Conservation (phyloP, 1,140 invertebrate species). For the Eriocheir sinensis region DNA sequence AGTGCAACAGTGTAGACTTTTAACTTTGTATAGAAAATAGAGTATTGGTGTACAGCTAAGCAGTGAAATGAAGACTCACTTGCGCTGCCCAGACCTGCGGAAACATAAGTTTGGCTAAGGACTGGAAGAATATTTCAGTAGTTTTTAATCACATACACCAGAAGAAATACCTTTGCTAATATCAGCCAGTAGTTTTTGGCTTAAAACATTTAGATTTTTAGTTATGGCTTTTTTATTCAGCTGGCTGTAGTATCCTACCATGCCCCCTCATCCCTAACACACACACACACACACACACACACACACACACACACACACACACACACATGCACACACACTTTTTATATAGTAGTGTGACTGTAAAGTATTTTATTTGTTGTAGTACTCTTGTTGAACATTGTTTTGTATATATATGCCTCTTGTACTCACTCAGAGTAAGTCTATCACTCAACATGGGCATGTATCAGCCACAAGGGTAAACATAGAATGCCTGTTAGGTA, state of each 20-base stretch:
- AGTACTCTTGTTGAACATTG: slow-evolving; percentile 71
- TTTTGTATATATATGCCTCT: slow-evolving; percentile 76
- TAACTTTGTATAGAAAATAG: slow-evolving; percentile 25
- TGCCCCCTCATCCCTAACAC: not conserved
- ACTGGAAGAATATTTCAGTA: not conserved
- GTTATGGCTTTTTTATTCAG: slow-evolving; percentile 54
- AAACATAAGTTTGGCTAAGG: not conserved
- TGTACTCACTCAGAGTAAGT: slow-evolving; percentile 54
- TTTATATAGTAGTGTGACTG: slow-evolving; percentile 57
- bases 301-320: slow-evolving; percentile 6
- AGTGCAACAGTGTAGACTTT: slow-evolving; percentile 5
- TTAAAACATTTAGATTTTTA: slow-evolving; percentile 58
- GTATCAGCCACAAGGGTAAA: slow-evolving; percentile 57
- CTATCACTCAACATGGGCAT: slow-evolving; percentile 30
- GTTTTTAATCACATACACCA: not conserved
- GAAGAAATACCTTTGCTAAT: slow-evolving; percentile 3
- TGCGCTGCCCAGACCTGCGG: not conserved
- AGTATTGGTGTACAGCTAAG: not conserved
- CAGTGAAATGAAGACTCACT: slow-evolving; percentile 15
- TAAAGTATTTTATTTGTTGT: slow-evolving; percentile 69
- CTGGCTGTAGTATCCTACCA: slow-evolving; percentile 52
- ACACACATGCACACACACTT: slow-evolving; percentile 29
- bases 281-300: not conserved
- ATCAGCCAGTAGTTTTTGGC: slow-evolving; percentile 21
- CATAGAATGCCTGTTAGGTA: slow-evolving; percentile 70